Evolutionary conservation across 2,113 vertebrate genomes (phyloP), one percentile per base, ranked within the genome.

Genomic region (Halcyon senegalensis): DNA sequence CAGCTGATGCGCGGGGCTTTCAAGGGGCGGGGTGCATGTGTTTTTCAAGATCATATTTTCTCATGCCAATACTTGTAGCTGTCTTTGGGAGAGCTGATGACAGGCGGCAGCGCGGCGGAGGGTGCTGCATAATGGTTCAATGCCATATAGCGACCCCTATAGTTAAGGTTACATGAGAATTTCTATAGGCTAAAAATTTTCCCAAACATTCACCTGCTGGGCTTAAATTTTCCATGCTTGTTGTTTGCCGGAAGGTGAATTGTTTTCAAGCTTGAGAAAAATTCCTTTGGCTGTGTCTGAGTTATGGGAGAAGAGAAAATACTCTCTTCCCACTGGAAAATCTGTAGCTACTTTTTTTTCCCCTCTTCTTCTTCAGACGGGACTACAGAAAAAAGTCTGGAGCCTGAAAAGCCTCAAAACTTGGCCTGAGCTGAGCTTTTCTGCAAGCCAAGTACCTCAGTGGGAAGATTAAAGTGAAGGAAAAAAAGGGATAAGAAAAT

Each of bases 171-270:
- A 94, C 92, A 58, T 3, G 91, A 46, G 91, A 87, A 87, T 84
- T 95, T 95, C 95, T 96, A 93, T 92, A 74, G 92, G 87, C 91
- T 83, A 62, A 94, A 90, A 37, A 82, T 89, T 73, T 97, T 96
- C 96, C 95, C 96, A 96, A 97, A 96, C 95, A 89, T 92, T 97
- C 96, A 97, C 96, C 96, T 97, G 96, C 96, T 96, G 94, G 81
- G 96, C 89, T 95, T 95, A 96, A 89, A 96, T 96, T 96, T 96
- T 97, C 96, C 95, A 94, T 90, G 96, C 96, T 96, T 92, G 84
- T 87, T 97, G 92, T 89, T 95, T 91, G 96, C 96, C 94, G 91
- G 96, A 96, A 94, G 96, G 96, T 96, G 95, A 94, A 97, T 96
- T 96, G 96, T 96, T 91, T 95, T 82, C 96, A 93, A 59, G 96